A percentile compares a stretch with the other conserved stretches of the same genome.
Evolutionary conservation across 2,113 vertebrate species (phyloP).

Genomic region (Morone chrysops): DNA sequence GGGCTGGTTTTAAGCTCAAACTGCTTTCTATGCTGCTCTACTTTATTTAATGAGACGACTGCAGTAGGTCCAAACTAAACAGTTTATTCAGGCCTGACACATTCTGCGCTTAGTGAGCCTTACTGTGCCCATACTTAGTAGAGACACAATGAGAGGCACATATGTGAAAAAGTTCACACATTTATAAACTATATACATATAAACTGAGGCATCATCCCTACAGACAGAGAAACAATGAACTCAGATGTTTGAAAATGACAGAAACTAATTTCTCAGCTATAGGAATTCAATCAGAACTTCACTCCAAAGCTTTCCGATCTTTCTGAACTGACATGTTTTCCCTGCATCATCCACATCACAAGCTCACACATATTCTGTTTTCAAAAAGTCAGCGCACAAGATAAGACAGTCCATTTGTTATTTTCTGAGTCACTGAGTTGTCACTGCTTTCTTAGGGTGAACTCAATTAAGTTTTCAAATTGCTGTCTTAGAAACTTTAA

Average conservation of each 20-base stretch:
- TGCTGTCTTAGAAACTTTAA: slow-evolving; percentile 8
- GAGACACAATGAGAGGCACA: neutral
- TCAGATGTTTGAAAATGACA: neutral
- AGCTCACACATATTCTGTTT: neutral
- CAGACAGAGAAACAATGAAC: neutral
- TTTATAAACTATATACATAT: neutral
- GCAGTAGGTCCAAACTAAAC: slow-evolving; percentile 43
- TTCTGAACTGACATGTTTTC: slow-evolving; percentile 12
- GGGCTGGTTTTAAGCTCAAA: slow-evolving; percentile 18
- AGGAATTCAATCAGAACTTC: slow-evolving; percentile 15
- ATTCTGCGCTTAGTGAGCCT: slow-evolving; percentile 5
- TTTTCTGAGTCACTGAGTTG: neutral
- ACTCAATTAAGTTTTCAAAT: slow-evolving; percentile 32
- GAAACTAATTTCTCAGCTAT: neutral
- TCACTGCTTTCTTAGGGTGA: neutral
- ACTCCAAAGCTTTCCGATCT: neutral
- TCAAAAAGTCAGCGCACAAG: neutral
- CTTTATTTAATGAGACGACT: slow-evolving; percentile 51
- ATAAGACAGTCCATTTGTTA: slow-evolving; percentile 11
- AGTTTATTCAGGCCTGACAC: slow-evolving; percentile 44
- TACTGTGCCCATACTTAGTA: slow-evolving; percentile 3
- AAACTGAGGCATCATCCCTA: neutral
- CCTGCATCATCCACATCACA: neutral
- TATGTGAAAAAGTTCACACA: neutral
- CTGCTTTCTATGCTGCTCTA: slow-evolving; percentile 39